Conservation (phyloP, 2,797 vertebrate species). For the Pseudomugil gertrudae region DNA sequence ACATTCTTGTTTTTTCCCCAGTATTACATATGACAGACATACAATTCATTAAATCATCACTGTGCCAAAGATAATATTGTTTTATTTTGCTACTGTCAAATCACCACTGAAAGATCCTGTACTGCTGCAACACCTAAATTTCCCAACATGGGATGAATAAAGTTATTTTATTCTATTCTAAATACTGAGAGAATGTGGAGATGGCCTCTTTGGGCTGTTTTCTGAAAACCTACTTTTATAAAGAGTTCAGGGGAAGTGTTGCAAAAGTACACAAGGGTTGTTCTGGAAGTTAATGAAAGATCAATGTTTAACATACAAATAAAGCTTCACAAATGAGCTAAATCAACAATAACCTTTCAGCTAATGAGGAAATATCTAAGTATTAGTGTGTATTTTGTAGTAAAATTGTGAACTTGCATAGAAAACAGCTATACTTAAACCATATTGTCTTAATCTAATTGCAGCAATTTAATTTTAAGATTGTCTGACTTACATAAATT, state of each 20-base stretch:
- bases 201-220: background rate
- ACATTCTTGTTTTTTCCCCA: background rate
- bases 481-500: background rate
- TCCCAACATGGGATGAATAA: too few relatives aligned
- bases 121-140: too few relatives aligned
- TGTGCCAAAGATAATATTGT: too few relatives aligned
- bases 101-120: too few relatives aligned
- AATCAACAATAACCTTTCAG: background rate
- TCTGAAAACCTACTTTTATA: background rate
- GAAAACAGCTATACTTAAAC: background rate
- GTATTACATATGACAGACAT: background rate
- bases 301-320: background rate
- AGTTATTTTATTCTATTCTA: too few relatives aligned
- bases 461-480: conserved; percentile 1
- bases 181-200: conserved; percentile 21
- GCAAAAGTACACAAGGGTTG: background rate
- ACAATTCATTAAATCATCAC: too few relatives aligned
- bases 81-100: too few relatives aligned
- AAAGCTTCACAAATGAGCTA: background rate
- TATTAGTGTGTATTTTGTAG: conserved; percentile 5
- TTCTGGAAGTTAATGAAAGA: background rate
- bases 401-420: background rate
- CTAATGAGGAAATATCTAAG: background rate
- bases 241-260: background rate
- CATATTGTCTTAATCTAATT: conserved; percentile 17